Conservation (phyloP, 2,888 invertebrate genomes). For the Carcina quercana region DNA sequence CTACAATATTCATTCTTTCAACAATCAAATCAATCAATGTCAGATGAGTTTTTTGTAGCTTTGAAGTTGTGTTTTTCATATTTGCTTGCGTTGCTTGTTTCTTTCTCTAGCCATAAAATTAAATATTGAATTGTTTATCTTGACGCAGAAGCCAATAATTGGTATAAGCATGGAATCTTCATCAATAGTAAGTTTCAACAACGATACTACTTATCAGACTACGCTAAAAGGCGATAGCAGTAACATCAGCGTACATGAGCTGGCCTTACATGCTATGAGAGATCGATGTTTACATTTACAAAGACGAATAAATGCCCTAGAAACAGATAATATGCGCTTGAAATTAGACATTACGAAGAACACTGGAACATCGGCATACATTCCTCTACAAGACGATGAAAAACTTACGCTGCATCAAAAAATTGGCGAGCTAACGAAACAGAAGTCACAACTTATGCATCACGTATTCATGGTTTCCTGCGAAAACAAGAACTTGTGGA, state of each 20-base stretch:
- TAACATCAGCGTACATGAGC: slow-evolving; percentile 77
- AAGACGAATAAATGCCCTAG: slow-evolving; percentile 78
- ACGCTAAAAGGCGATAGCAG: slow-evolving; percentile 54
- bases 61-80: too few species aligned
- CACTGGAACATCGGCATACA: slow-evolving; percentile 37
- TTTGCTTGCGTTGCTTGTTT: too few species aligned
- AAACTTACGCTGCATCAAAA: slow-evolving; percentile 72
- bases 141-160: too few species aligned
- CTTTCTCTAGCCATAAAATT: too few species aligned
- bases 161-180: slow-evolving; percentile 53
- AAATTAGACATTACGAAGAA: slow-evolving; percentile 49
- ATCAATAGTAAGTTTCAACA: slow-evolving; percentile 65
- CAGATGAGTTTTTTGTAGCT: too few species aligned
- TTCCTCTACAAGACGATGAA: slow-evolving; percentile 58
- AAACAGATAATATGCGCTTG: slow-evolving; percentile 84
- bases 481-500: slow-evolving; percentile 88
- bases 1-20: too few species aligned
- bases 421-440: slow-evolving; percentile 80
- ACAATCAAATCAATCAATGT: too few species aligned
- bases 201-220: slow-evolving; percentile 60
- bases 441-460: slow-evolving; percentile 84
- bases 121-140: too few species aligned
- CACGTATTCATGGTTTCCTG: slow-evolving; percentile 87
- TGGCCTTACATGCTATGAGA: slow-evolving; percentile 87
- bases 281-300: slow-evolving; percentile 87